These are phyloP conservation scores for Odontophorus gujanensis DNA, from an alignment of 2,113 vertebrate genomes.

Conservation along the genomic window DNA sequence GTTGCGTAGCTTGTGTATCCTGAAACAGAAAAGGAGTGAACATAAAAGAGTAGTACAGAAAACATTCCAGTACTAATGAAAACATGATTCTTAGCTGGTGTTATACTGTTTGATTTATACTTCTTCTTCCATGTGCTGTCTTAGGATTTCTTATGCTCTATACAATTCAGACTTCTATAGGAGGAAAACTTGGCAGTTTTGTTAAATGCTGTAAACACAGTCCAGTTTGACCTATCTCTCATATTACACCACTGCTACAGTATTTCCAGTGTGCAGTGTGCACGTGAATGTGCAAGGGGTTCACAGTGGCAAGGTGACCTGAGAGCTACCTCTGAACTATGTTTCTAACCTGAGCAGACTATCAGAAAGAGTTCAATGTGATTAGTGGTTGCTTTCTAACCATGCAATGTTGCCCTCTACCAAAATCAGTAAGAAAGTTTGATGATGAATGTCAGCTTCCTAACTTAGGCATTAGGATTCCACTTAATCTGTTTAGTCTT, in stretches of 20 bases:
- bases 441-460: neutral
- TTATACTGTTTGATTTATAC: neutral
- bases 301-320: neutral
- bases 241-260: neutral
- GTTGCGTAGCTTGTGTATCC: neutral
- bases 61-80: neutral
- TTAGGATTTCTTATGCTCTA: neutral
- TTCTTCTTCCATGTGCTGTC: neutral
- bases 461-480: neutral
- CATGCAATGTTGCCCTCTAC: neutral
- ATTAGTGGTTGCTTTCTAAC: neutral
- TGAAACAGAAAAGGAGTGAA: neutral
- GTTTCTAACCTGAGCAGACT: neutral
- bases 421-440: neutral
- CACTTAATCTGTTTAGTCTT: neutral
- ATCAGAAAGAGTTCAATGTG: neutral
- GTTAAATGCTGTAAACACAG: neutral
- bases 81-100: neutral
- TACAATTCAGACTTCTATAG: neutral
- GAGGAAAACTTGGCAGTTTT: neutral
- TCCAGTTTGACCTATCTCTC: neutral
- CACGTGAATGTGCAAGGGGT: accelerated
- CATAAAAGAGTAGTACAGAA: neutral
- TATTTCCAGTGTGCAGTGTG: neutral
- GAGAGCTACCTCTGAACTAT: neutral